Evolutionary conservation across 35 echinoderm and acorn worm genomes (phyloP).

Genomic region (Eucidaris tribuloides): DNA sequence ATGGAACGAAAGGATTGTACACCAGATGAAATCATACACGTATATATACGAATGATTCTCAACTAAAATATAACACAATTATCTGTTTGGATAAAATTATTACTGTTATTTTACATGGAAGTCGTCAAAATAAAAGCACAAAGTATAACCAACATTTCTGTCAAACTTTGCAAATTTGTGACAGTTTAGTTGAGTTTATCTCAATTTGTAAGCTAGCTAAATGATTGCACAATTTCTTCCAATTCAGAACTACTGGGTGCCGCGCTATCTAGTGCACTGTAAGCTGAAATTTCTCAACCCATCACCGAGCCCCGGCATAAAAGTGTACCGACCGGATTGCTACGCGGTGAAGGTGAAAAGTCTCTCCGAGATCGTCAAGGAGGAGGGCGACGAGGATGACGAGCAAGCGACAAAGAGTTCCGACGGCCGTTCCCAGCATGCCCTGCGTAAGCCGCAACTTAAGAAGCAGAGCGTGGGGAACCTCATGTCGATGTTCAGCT

Average conservation of each 20-base stretch:
- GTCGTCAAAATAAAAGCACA: no score
- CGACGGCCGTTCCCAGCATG: constrained; percentile 16
- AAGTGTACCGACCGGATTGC: constrained; percentile 64
- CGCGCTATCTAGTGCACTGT: constrained; percentile 77
- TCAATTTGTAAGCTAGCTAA: no score
- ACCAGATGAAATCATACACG: no score
- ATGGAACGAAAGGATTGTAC: no score
- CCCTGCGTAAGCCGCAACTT: constrained; percentile 30
- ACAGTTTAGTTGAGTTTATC: no score
- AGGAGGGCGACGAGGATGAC: not conserved
- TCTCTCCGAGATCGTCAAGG: constrained; percentile 59
- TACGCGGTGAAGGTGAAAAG: constrained; percentile 76
- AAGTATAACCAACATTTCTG: no score
- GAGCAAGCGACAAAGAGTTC: not conserved
- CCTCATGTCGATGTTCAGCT: constrained; percentile 96
- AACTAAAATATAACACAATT: no score
- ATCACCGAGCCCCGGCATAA: not conserved
- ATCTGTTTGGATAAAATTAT: no score
- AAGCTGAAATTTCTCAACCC: constrained; percentile 56
- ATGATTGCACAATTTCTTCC: no score
- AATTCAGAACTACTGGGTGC: constrained; percentile 89
- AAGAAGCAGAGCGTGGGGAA: constrained; percentile 78
- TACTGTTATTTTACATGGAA: no score
- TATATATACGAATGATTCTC: no score
- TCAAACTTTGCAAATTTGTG: no score